Conservation (phyloP, 2,888 invertebrate genomes). For the Apamea epomidion region DNA sequence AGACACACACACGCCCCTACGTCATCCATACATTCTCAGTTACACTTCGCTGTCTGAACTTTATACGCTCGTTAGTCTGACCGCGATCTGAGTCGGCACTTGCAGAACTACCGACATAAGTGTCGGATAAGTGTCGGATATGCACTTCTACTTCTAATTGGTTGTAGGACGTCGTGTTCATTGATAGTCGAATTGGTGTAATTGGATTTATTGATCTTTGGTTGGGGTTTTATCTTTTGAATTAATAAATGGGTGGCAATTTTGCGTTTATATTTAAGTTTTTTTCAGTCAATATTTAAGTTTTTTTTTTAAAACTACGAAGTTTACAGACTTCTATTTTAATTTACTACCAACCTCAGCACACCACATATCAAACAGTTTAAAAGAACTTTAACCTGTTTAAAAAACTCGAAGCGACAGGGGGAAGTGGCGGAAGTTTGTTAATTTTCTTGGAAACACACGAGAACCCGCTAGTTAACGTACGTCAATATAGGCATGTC, state of each 20-base stretch:
- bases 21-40: slow-evolving; percentile 35
- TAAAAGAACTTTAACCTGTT: slow-evolving; percentile 49
- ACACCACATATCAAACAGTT: slow-evolving; percentile 37
- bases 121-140: slow-evolving; percentile 56
- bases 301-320: neutral
- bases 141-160: slow-evolving; percentile 62
- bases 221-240: slow-evolving; percentile 7
- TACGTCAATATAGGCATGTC: slow-evolving; percentile 57
- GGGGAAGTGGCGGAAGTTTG: slow-evolving; percentile 64
- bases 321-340: slow-evolving; percentile 7
- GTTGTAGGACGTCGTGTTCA: slow-evolving; percentile 48
- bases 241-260: neutral
- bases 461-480: slow-evolving; percentile 60
- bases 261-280: neutral
- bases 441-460: slow-evolving; percentile 74
- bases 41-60: slow-evolving; percentile 53
- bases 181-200: slow-evolving; percentile 47
- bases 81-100: slow-evolving; percentile 59
- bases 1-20: neutral
- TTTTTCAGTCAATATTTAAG: neutral
- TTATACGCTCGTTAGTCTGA: slow-evolving; percentile 64
- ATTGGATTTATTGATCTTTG: slow-evolving; percentile 55
- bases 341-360: slow-evolving; percentile 21
- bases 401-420: slow-evolving; percentile 57
- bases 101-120: slow-evolving; percentile 44